These are phyloP conservation scores for Scaptomyza parva DNA, from an alignment of 2,888 invertebrate genomes.

Conservation along the genomic window DNA sequence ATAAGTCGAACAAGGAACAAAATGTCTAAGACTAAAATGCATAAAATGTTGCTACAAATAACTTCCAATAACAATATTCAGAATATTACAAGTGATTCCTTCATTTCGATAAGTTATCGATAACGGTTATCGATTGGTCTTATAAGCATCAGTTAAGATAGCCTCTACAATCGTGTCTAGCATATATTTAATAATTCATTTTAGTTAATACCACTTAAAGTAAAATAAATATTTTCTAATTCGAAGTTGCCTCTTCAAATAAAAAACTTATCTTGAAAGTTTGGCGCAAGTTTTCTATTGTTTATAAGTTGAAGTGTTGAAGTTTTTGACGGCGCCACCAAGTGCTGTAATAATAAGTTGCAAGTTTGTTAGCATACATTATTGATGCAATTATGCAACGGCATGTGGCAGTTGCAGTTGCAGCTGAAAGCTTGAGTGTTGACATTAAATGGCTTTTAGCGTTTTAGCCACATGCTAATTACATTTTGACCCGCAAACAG, in stretches of 20 bases:
- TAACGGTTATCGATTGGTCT: neutral
- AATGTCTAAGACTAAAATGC: neutral
- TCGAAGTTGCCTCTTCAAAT: neutral
- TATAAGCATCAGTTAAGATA: too few relatives aligned
- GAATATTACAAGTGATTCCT: neutral
- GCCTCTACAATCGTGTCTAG: too few relatives aligned
- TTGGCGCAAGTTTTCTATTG: neutral
- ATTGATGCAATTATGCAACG: slow-evolving; percentile 48
- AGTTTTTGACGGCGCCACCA: slow-evolving; percentile 21
- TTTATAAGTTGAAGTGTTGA: neutral
- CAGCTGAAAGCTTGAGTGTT: neutral
- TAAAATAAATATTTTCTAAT: neutral
- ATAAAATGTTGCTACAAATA: neutral
- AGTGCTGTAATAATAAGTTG: slow-evolving; percentile 38
- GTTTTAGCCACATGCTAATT: slow-evolving; percentile 39
- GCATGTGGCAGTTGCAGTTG: slow-evolving; percentile 10
- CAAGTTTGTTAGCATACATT: slow-evolving; percentile 33
- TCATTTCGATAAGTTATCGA: neutral
- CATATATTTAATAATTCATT: too few relatives aligned
- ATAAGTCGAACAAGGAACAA: neutral
- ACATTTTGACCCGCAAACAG: neutral
- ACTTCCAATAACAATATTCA: neutral
- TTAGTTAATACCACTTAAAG: neutral
- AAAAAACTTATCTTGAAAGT: neutral
- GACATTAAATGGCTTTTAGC: slow-evolving; percentile 14